These are phyloP conservation scores for Stenodera caucasica DNA, from an alignment of 2,888 invertebrate species.

Conservation along the genomic window DNA sequence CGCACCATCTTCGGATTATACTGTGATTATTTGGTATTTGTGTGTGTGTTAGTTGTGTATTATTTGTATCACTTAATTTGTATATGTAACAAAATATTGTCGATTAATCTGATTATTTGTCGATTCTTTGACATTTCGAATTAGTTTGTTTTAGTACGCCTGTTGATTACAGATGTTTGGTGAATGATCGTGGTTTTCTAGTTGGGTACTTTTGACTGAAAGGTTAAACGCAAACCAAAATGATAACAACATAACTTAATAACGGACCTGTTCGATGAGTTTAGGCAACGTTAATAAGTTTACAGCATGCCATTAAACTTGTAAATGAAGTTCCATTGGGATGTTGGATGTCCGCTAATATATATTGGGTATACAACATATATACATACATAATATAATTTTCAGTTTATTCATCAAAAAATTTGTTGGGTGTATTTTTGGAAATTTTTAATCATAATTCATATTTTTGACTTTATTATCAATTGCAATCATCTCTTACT, in stretches of 20 bases:
- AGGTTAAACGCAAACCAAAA: slow-evolving; percentile 28
- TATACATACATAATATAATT: slow-evolving; percentile 31
- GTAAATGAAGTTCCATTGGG: slow-evolving; percentile 36
- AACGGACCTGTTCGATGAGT: slow-evolving; percentile 29
- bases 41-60: too few relatives aligned
- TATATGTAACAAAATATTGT: too few relatives aligned
- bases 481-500: slow-evolving; percentile 31
- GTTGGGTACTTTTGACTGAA: slow-evolving; percentile 20
- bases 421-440: not conserved
- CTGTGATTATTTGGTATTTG: too few relatives aligned
- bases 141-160: not conserved
- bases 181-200: slow-evolving; percentile 20
- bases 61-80: too few relatives aligned
- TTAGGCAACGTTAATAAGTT: slow-evolving; percentile 33
- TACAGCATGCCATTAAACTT: slow-evolving; percentile 35
- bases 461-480: slow-evolving; percentile 25
- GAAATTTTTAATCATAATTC: not conserved
- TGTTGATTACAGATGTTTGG: slow-evolving; percentile 1
- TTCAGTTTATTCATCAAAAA: slow-evolving; percentile 25
- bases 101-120: not conserved
- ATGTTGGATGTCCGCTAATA: slow-evolving; percentile 21
- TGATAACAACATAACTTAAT: slow-evolving; percentile 31
- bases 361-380: slow-evolving; percentile 27
- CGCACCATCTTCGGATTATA: too few relatives aligned
- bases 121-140: not conserved